phyloP scores from a whole-genome alignment of 2,888 invertebrate species.

The Uloborus plumipes region DNA sequence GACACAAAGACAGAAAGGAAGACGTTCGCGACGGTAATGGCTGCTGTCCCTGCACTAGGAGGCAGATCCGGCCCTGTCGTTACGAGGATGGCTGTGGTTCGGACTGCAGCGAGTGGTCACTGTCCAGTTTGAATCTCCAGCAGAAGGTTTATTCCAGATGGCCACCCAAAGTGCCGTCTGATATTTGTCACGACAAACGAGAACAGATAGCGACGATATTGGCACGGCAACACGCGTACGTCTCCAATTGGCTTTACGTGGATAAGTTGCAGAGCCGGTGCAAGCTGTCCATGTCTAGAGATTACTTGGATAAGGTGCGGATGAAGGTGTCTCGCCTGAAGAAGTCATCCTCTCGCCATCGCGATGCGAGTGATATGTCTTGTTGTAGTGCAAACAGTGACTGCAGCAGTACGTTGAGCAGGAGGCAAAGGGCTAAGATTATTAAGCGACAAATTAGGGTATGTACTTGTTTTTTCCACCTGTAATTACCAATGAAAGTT shows the following conservation, averaged over 20 bases:
- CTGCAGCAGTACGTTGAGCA: slow-evolving; percentile 40
- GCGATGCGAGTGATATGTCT: background rate
- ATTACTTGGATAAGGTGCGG: slow-evolving; percentile 44
- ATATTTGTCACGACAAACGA: slow-evolving; percentile 18
- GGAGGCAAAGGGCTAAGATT: slow-evolving; percentile 41
- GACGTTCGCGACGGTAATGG: too few relatives aligned
- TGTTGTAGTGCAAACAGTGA: slow-evolving; percentile 14
- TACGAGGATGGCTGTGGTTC: slow-evolving; percentile 25
- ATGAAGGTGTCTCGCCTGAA: slow-evolving; percentile 6
- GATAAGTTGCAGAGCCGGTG: slow-evolving; percentile 39
- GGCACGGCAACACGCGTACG: slow-evolving; percentile 44
- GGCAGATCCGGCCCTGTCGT: background rate
- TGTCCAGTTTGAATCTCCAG: slow-evolving; percentile 39
- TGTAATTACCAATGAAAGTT: too few relatives aligned
- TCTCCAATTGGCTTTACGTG: slow-evolving; percentile 56
- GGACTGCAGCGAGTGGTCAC: slow-evolving; percentile 46
- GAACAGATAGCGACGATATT: slow-evolving; percentile 39
- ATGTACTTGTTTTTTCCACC: background rate
- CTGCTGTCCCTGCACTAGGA: slow-evolving; percentile 21
- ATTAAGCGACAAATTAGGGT: slow-evolving; percentile 47
- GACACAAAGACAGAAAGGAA: background rate
- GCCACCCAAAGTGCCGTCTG: slow-evolving; percentile 27
- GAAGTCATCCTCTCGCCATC: background rate
- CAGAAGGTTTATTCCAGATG: slow-evolving; percentile 22
- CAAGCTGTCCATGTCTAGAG: slow-evolving; percentile 22